Conservation (phyloP, 2,797 vertebrate species). For the Falco concolor region DNA sequence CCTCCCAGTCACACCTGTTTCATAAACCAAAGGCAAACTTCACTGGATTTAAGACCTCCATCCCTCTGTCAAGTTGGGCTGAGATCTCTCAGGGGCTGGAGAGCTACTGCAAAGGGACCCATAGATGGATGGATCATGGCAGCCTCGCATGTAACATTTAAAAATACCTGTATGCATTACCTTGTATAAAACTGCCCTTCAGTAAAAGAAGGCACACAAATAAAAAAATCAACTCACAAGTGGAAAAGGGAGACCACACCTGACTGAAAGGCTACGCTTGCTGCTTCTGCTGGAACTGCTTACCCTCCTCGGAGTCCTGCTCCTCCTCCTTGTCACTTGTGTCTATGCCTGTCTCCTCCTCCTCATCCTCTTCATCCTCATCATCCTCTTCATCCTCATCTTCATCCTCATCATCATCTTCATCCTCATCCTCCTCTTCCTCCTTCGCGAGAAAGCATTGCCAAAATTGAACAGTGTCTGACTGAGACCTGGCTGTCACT, state of each 20-base stretch:
- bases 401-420: background rate
- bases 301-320: conserved; percentile 90
- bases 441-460: conserved; percentile 46
- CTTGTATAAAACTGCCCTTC: background rate
- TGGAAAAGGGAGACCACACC: background rate
- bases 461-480: background rate
- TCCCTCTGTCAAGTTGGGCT: background rate
- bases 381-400: conserved; percentile 31
- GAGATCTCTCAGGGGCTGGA: background rate
- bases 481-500: background rate
- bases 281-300: background rate
- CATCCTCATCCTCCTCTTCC: background rate
- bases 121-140: background rate
- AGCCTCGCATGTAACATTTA: background rate
- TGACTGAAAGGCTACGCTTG: background rate
- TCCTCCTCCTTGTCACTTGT: conserved; percentile 83
- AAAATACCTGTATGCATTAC: background rate
- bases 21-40: background rate
- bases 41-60: background rate
- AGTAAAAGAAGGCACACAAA: background rate
- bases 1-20: background rate
- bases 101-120: background rate
- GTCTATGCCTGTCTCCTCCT: conserved; percentile 71
- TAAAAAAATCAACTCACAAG: background rate
- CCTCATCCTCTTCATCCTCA: conserved; percentile 68